A percentile compares a stretch with the other conserved stretches of the same genome.
These are phyloP conservation scores for Eilema sororculum DNA, from an alignment of 2,888 invertebrate species.

Conservation along the genomic window DNA sequence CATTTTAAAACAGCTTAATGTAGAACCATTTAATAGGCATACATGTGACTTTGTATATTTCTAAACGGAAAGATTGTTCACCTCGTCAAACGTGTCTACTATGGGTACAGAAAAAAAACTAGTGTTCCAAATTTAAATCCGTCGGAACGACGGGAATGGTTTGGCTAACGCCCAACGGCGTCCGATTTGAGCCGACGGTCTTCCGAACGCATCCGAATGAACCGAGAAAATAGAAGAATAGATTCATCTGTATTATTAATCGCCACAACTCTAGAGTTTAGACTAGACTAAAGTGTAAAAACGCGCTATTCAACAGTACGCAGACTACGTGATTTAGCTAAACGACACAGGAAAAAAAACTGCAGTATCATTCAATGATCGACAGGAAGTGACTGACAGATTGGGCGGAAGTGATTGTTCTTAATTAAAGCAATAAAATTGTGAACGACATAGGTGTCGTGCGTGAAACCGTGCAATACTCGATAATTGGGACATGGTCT, in stretches of 20 bases:
- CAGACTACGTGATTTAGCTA: conserved; percentile 30
- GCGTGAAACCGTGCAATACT: conserved; percentile 54
- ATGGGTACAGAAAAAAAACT: conserved; percentile 71
- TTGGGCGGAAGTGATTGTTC: conserved; percentile 73
- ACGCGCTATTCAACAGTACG: conserved; percentile 17
- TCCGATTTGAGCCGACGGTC: conserved; percentile 68
- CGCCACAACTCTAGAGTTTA: conserved; percentile 17
- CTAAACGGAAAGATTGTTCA: conserved; percentile 81
- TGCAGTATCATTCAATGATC: conserved; percentile 57
- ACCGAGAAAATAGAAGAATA: conserved; percentile 55
- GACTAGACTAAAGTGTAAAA: conserved; percentile 10
- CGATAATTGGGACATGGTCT: conserved; percentile 55
- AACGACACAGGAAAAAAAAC: conserved; percentile 58
- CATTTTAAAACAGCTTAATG: conserved; percentile 16
- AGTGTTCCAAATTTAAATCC: conserved; percentile 84
- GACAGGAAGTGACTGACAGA: conserved; percentile 65
- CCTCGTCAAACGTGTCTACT: conserved; percentile 77
- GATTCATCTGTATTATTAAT: conserved; percentile 41
- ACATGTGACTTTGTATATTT: conserved; percentile 39
- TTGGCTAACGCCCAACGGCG: conserved; percentile 82
- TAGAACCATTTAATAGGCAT: conserved; percentile 18
- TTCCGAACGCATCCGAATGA: conserved; percentile 69
- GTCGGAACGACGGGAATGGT: conserved; percentile 78
- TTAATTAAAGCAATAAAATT: conserved; percentile 48
- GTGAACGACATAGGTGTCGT: conserved; percentile 55